These are phyloP conservation scores for Pristiophorus japonicus DNA, from an alignment of 2,113 vertebrate genomes.

Conservation along the genomic window DNA sequence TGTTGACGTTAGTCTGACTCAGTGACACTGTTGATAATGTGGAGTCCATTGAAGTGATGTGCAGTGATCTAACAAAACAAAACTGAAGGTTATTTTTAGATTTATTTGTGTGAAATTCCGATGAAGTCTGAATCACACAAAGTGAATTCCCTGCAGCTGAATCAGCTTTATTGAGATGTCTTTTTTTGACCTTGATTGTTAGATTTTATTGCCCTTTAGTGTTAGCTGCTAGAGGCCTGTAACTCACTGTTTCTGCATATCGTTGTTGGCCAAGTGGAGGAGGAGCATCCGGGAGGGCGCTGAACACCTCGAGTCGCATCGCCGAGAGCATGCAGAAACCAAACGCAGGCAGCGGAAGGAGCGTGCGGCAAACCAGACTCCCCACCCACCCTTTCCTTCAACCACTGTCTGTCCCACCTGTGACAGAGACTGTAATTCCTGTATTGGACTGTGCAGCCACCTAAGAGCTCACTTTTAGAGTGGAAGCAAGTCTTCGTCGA, in stretches of 20 bases:
- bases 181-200: background rate
- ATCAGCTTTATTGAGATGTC: background rate
- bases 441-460: no score
- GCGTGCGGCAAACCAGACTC: no score
- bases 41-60: background rate
- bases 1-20: background rate
- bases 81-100: background rate
- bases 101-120: background rate
- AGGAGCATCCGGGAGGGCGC: no score
- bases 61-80: background rate
- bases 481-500: no score
- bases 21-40: background rate
- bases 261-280: no score
- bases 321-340: no score
- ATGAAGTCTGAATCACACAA: background rate
- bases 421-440: no score
- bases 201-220: background rate
- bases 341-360: no score
- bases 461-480: no score
- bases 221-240: background rate
- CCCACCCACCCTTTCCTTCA: no score
- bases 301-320: no score
- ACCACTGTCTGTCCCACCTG: no score
- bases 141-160: background rate
- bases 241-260: background rate